Evolutionary conservation across 2,113 vertebrate genomes (phyloP).

Genomic region (Mormyrus lacerda): DNA sequence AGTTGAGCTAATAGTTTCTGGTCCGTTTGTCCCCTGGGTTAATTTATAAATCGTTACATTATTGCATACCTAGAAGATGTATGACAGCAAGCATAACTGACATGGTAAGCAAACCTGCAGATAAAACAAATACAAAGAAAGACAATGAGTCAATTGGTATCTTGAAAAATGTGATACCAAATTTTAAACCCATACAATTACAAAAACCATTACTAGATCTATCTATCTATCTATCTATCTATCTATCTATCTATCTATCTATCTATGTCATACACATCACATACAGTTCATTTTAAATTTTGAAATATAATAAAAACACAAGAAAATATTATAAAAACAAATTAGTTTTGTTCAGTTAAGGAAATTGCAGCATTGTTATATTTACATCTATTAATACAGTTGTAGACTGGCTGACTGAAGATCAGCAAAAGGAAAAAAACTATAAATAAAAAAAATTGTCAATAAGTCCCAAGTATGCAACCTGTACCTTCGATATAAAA

Average conservation of each 20-base stretch:
- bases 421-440: background rate
- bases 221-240: too few species aligned
- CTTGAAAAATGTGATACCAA: background rate
- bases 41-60: background rate
- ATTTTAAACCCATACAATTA: background rate
- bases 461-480: slow-evolving; percentile 5
- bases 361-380: background rate
- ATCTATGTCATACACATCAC: background rate
- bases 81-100: slow-evolving; percentile 30
- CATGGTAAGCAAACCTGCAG: slow-evolving; percentile 37
- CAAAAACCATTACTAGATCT: background rate
- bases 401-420: background rate
- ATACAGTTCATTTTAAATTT: background rate
- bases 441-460: background rate
- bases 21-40: background rate
- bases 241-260: background rate
- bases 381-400: background rate
- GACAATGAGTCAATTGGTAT: background rate
- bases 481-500: background rate
- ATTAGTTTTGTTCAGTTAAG: background rate
- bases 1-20: background rate
- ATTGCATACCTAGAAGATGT: slow-evolving; percentile 38
- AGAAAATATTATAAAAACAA: background rate
- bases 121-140: background rate
- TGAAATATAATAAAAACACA: background rate